These are phyloP conservation scores for Pygmarrhopalites habei DNA, from an alignment of 1,140 invertebrate species.

Conservation along the genomic window DNA sequence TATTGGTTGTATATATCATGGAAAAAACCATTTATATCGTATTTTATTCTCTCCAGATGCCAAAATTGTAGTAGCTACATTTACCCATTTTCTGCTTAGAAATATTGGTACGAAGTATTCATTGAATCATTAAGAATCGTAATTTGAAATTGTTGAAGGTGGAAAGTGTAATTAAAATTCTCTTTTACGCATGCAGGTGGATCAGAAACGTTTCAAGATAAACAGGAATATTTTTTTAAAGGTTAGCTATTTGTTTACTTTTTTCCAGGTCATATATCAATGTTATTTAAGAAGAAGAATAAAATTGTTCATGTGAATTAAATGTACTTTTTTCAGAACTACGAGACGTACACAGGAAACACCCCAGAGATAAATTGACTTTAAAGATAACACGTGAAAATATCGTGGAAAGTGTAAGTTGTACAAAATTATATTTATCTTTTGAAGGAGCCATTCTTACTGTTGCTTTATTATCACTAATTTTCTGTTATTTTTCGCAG, in stretches of 20 bases:
- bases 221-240: constrained; percentile 90
- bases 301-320: too few species aligned
- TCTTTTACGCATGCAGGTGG: constrained; percentile 52
- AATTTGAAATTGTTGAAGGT: background rate
- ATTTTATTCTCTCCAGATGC: too few species aligned
- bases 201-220: constrained; percentile 90
- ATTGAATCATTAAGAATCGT: background rate
- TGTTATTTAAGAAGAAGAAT: too few species aligned
- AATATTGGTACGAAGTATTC: constrained; percentile 70
- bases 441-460: too few species aligned
- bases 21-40: too few species aligned
- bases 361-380: constrained; percentile 73
- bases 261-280: too few species aligned
- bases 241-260: too few species aligned
- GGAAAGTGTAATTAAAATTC: background rate
- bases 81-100: constrained; percentile 84
- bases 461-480: background rate
- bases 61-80: constrained; percentile 84
- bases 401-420: constrained; percentile 39
- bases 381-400: constrained; percentile 45
- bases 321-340: too few species aligned
- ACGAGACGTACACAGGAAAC: constrained; percentile 71
- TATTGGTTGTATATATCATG: too few species aligned
- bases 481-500: constrained; percentile 28
- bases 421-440: too few species aligned